Conservation (phyloP, 2,113 vertebrate species). For the Osmerus mordax region DNA sequence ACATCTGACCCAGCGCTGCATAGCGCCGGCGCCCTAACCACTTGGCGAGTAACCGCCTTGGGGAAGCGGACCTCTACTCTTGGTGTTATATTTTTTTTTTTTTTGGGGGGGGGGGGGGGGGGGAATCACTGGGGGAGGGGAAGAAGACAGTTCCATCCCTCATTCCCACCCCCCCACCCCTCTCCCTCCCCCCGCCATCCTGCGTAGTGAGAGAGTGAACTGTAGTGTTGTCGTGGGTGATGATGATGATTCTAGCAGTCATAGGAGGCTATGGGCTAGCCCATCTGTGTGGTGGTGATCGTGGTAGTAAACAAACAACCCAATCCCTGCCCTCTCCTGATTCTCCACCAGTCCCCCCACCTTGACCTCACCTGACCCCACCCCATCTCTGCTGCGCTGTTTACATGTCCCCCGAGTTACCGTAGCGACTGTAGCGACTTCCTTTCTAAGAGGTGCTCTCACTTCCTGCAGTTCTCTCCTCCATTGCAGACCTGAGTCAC, state of each 20-base stretch:
- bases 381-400: background rate
- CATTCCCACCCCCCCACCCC: background rate
- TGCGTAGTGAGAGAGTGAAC: slow-evolving; percentile 1
- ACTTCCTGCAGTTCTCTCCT: background rate
- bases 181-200: background rate
- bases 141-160: background rate
- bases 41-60: slow-evolving; percentile 68
- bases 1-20: slow-evolving; percentile 52
- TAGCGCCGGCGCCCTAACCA: slow-evolving; percentile 46
- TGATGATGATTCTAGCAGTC: background rate
- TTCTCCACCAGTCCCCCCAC: background rate
- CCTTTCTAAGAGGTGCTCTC: slow-evolving; percentile 15
- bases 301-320: background rate
- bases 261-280: background rate
- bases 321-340: background rate
- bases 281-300: background rate
- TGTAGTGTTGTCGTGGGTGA: background rate
- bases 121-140: background rate
- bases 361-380: background rate
- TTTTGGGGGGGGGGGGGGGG: too few relatives aligned
- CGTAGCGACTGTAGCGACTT: slow-evolving; percentile 6
- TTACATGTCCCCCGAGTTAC: background rate
- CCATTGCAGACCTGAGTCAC: slow-evolving; percentile 33
- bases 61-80: slow-evolving; percentile 25
- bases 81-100: slow-evolving; percentile 2